A percentile compares a stretch with the other conserved stretches of the same genome.
Conservation (phyloP, 2,888 invertebrate species). For the Heliconius ismenius region DNA sequence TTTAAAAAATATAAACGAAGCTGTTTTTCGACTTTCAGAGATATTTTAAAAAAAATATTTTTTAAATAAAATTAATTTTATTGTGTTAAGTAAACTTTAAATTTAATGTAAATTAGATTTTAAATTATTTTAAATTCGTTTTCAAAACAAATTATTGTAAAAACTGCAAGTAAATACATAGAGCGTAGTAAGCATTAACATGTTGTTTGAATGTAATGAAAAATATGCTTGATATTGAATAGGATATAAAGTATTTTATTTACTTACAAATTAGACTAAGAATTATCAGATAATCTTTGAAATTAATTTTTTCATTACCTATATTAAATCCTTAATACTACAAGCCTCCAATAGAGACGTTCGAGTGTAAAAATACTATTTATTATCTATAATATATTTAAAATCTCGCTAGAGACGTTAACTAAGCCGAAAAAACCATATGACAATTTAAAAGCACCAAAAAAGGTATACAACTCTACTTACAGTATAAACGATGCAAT, state of each 20-base stretch:
- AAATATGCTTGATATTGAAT: too few relatives aligned
- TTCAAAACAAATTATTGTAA: neutral
- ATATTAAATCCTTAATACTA: neutral
- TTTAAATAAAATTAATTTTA: neutral
- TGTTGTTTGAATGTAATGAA: too few relatives aligned
- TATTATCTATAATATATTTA: neutral
- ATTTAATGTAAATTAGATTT: neutral
- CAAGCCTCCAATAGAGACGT: neutral
- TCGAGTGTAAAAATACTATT: neutral
- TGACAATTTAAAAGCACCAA: conserved; percentile 30
- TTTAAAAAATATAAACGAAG: too few relatives aligned
- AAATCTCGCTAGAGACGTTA: neutral
- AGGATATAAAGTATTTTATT: too few relatives aligned
- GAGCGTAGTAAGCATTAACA: neutral
- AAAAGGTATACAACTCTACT: conserved; percentile 46
- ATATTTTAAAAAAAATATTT: neutral
- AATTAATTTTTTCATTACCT: neutral
- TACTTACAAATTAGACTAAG: too few relatives aligned
- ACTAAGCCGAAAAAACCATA: neutral
- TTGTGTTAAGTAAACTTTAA: neutral
- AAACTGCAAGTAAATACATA: neutral
- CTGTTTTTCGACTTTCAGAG: too few relatives aligned
- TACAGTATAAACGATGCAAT: conserved; percentile 46
- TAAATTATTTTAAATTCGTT: neutral
- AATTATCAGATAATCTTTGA: too few relatives aligned